Evolutionary conservation across 2,888 invertebrate genomes (phyloP).

Genomic region (Cataglyphis cursor): DNA sequence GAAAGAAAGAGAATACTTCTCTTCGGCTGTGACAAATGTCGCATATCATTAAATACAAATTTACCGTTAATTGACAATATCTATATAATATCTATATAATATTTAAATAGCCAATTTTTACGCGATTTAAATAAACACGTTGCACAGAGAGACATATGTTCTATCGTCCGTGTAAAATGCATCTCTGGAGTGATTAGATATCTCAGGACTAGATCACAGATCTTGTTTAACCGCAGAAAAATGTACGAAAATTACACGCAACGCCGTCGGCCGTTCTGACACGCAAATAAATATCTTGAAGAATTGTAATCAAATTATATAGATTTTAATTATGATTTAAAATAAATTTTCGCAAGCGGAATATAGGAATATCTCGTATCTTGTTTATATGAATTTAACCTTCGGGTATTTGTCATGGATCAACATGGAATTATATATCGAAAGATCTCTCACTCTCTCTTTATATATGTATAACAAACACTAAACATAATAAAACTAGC

Average conservation of each 20-base stretch:
- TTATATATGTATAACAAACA: not conserved
- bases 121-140: not conserved
- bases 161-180: conserved; percentile 9
- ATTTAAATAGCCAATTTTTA: not conserved
- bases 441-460: not conserved
- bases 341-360: not conserved
- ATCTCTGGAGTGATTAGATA: conserved; percentile 45
- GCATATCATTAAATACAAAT: not conserved
- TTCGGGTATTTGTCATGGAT: not conserved
- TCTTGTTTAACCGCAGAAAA: not conserved
- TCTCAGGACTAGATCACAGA: not conserved
- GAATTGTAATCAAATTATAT: not conserved
- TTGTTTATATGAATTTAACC: conserved; percentile 37
- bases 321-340: not conserved
- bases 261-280: not conserved
- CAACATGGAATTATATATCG: conserved; percentile 9
- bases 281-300: not conserved
- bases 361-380: not conserved
- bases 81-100: not conserved
- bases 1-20: not conserved
- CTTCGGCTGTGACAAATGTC: not conserved
- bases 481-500: conserved; percentile 24
- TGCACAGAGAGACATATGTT: not conserved
- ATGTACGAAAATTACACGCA: not conserved
- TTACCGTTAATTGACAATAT: conserved; percentile 6